Conservation (phyloP, 2,888 invertebrate species). For the Campoletis raptor region DNA sequence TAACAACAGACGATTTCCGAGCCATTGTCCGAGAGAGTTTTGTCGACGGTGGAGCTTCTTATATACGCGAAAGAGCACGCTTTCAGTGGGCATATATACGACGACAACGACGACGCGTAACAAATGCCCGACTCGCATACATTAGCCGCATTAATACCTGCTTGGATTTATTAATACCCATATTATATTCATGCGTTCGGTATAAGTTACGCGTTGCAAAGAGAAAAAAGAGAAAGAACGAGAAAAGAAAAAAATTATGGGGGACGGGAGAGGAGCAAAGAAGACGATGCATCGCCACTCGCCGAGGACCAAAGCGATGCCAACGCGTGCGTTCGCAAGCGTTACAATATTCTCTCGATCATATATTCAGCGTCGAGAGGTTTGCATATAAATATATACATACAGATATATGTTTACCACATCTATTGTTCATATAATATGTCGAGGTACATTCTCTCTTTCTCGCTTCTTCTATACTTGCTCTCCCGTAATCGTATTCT, state of each 20-base stretch:
- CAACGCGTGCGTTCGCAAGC: slow-evolving; percentile 69
- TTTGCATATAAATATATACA: slow-evolving; percentile 27
- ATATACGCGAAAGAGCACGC: slow-evolving; percentile 48
- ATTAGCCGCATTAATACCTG: slow-evolving; percentile 83
- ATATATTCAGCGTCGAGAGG: slow-evolving; percentile 80
- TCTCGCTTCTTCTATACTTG: slow-evolving; percentile 23
- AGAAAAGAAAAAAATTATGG: slow-evolving; percentile 41
- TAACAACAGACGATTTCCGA: slow-evolving; percentile 58
- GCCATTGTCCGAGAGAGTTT: slow-evolving; percentile 65
- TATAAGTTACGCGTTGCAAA: slow-evolving; percentile 70
- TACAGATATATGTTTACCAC: slow-evolving; percentile 15
- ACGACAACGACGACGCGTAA: slow-evolving; percentile 80
- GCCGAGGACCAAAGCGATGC: slow-evolving; percentile 60
- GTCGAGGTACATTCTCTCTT: slow-evolving; percentile 14
- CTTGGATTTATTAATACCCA: slow-evolving; percentile 83
- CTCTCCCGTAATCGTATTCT: slow-evolving; percentile 55
- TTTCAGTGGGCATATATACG: slow-evolving; percentile 68
- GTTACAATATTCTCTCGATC: slow-evolving; percentile 74
- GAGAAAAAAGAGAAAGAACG: slow-evolving; percentile 27
- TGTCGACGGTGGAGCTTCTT: slow-evolving; percentile 57
- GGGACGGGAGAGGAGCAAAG: slow-evolving; percentile 51
- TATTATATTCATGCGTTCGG: slow-evolving; percentile 81
- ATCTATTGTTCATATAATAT: slow-evolving; percentile 65
- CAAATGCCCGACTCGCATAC: slow-evolving; percentile 82
- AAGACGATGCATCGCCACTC: slow-evolving; percentile 60